These are phyloP conservation scores for Drosophila seguyi DNA, from an alignment of 1,140 invertebrate genomes.

Conservation along the genomic window DNA sequence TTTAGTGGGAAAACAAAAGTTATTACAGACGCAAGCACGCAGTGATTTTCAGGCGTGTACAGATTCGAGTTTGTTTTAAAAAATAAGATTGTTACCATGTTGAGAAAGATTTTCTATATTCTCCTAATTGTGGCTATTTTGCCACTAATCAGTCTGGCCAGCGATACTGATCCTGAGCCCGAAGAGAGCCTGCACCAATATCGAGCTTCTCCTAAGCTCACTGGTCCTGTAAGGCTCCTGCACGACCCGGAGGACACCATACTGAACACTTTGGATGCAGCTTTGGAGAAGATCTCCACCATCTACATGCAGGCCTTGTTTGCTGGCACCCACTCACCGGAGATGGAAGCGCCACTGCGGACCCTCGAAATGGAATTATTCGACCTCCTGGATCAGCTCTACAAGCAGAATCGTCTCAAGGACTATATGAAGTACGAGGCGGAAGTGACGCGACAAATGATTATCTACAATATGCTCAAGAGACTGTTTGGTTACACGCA, in stretches of 20 bases:
- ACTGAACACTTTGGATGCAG: slow-evolving; percentile 60
- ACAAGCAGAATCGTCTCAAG: slow-evolving; percentile 66
- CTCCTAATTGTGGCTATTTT: slow-evolving; percentile 1
- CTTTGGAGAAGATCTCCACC: slow-evolving; percentile 63
- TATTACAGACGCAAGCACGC: slow-evolving; percentile 59
- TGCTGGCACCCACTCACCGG: slow-evolving; percentile 68
- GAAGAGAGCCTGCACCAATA: slow-evolving; percentile 31
- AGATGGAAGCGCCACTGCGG: slow-evolving; percentile 63
- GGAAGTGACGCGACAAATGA: slow-evolving; percentile 81
- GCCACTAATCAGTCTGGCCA: slow-evolving; percentile 16
- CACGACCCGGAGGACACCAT: slow-evolving; percentile 54
- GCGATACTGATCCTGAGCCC: background rate
- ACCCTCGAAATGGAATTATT: slow-evolving; percentile 70
- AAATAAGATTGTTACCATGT: slow-evolving; percentile 10
- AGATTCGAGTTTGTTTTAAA: background rate
- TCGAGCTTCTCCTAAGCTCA: slow-evolving; percentile 54
- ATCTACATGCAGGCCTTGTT: slow-evolving; percentile 78
- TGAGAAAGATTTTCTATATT: background rate
- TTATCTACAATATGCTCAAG: slow-evolving; percentile 81
- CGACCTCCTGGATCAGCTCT: slow-evolving; percentile 71
- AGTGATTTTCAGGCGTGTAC: slow-evolving; percentile 70
- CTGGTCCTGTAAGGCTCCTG: slow-evolving; percentile 47
- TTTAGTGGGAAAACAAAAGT: slow-evolving; percentile 30
- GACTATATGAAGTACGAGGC: slow-evolving; percentile 81
- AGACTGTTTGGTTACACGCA: slow-evolving; percentile 73